Percentiles rank a stretch among this genome's conserved stretches.
Conservation (phyloP, 2,888 invertebrate genomes). For the Mesorhabditis spiculigera region DNA sequence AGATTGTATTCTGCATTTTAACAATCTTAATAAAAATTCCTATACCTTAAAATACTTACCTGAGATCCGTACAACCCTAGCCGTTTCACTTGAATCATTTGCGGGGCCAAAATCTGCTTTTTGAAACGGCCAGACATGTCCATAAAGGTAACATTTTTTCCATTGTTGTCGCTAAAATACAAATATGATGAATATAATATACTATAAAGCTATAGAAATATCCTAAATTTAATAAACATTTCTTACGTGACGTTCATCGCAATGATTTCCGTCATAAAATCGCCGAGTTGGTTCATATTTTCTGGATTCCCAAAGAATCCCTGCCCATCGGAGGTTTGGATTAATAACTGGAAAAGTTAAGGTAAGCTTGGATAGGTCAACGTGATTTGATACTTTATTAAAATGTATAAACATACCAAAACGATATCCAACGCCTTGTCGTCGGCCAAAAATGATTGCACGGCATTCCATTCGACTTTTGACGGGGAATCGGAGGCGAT, state of each 20-base stretch:
- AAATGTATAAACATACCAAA: no score
- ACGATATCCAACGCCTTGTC: background rate
- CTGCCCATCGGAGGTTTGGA: background rate
- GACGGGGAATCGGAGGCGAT: background rate
- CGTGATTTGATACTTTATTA: no score
- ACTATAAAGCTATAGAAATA: background rate
- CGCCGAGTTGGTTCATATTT: constrained; percentile 4
- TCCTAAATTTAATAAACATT: background rate
- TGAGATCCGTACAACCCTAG: background rate
- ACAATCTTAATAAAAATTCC: background rate
- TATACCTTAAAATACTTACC: background rate
- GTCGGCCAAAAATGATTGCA: background rate
- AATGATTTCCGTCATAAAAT: constrained; percentile 1
- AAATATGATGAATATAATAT: background rate
- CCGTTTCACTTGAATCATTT: background rate
- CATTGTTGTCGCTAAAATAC: background rate
- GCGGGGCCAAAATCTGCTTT: constrained; percentile 4
- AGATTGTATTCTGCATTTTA: background rate
- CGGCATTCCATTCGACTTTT: constrained; percentile 1
- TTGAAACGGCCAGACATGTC: background rate
- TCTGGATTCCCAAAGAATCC: background rate
- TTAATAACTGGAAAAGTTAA: background rate
- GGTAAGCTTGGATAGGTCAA: no score
- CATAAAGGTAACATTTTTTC: background rate
- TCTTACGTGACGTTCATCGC: background rate